Base-by-base conservation (phyloP, 1,140 invertebrate genomes). In the Halictus rubicundus region DNA sequence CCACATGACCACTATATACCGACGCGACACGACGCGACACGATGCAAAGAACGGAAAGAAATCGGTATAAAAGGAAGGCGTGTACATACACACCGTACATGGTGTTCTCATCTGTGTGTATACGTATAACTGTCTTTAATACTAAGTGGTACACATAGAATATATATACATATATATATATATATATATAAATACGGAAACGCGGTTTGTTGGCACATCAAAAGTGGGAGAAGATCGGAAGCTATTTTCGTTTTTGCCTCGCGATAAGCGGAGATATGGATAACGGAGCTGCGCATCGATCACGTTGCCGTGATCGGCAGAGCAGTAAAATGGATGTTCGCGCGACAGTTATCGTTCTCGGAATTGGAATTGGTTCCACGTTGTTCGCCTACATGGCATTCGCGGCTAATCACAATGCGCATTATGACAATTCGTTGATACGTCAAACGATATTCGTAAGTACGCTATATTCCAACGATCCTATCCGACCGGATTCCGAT, bases 391-490 rank as follows among this genome's bases (percentile, higher is more conserved):
- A 90, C 54, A 78, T 80, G 0, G 86, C 89, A 25, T 90, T 91
- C 46, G 27, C 74, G 21, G 68, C 61, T 14, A 76, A 79, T 10
- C 37, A 61, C 61, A 2, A 27, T 0, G 66, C 79, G 0, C 12
- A 8, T 23, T 14, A 75, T 1, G 19, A 23, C 21, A 54, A 42
- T 7, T 14, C 39, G 27, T 32, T 46, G 0, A 9, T 89, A 3
- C 80, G 66, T 49, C 90, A 90, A 72, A 85, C 90, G 19, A 85
- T 88, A n/a, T 87, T 92, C 69, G 91, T 92, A 83, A 91, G 90
- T 91, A 52, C 8, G 37, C 21, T 10, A 27, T 42, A 14, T 46
- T 46, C 42, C 42, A 2, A 46, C 42, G 10, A 46, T 14, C 42
- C 42, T 10, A 46, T 46, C 42, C 42, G 42, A 42, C 0, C 42